Evolutionary conservation across 2,113 vertebrate species (phyloP), one percentile per base, ranked within the genome.

Genomic region (Pomatostomus ruficeps): DNA sequence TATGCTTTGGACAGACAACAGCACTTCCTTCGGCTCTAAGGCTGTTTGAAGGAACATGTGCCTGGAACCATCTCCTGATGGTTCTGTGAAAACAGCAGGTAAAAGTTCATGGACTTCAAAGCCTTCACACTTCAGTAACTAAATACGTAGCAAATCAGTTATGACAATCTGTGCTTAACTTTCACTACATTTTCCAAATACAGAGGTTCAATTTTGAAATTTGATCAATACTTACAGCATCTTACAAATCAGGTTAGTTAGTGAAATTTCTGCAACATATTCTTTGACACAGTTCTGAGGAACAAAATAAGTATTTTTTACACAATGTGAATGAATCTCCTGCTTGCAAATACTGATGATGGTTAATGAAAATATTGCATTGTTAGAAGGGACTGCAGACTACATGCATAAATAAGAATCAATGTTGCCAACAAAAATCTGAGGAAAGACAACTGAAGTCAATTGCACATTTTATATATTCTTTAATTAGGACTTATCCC

Each of bases 151-250:
- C 33, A 80, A 93, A 96, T 91, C 74, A 94, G 62, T 88, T 95
- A 76, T 67, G 82, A 94, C 68, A 93, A 78, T 68, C 87, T 91
- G 33, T 35, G 33, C 84, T 96, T 95, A 76, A 92, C 85, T 96
- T 96, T 87, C 75, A 85, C 72, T 79, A 77, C n/a, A 36, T 70
- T 93, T 81, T 81, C 91, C 94, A 94, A 96, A 92, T 52, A 84
- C 48, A 91, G 66, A 96, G 76, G 92, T 77, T 95, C 71, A 68
- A 35, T 93, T 96, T 72, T 78, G 81, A 96, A 96, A 95, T 96
- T 23, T 90, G 78, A 97, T 97, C 95, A 92, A 93, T 96, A 97
- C 87, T 94, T 87, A 91, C 81, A 79, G 45, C 54, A 82, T 79
- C 67, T 94, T 85, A 74, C 31, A 86, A 78, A 87, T 83, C 38